Base-by-base conservation (phyloP, 2,888 invertebrate species). In the Lampropteryx suffumata region DNA sequence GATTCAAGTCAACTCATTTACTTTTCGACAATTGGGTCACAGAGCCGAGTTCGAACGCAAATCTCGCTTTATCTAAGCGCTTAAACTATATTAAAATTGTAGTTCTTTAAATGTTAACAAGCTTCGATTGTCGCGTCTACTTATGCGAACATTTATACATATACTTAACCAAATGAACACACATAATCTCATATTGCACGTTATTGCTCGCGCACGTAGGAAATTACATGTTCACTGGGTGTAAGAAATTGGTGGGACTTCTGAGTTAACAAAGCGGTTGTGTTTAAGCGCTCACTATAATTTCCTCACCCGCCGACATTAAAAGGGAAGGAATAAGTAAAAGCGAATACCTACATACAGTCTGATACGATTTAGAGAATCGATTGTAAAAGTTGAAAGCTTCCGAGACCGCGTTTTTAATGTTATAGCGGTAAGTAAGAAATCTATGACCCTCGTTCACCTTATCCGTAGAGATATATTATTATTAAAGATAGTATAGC, bases 251-350 rank as follows among this genome's bases (percentile, higher is more conserved):
- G 61, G 58, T 59, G 51, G 48, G 44, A 57, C 55, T 58, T 63
- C 56, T 51, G 61, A 50, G 61, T 58, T 65, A 68, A 73, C 69
- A 67, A 69, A 72, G 64, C 61, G 64, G 61, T 61, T 62, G 65
- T 64, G 60, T 65, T 62, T 62, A 64, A 64, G 61, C 48, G 69
- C 55, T 58, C 27, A 62, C 62, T 61, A 61, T 71, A 67, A 71
- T 67, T 67, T 62, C 56, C 57, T 62, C 57, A 58, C 58, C 53
- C 61, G 41, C 46, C 46, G 54, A 60, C 58, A 65, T 63, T 56
- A 58, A 43, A 50, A 55, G 56, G 57, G 59, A 40, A 34, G 12
- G 13, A 33, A 34, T 46, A 17, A 14, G 33, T 27, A 29, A 12
- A 12, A 10, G 11, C n/a, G n/a, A 29, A 30, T 13, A 21, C 4